A percentile compares a stretch with the other conserved stretches of the same genome.
phyloP scores from a whole-genome alignment of 2,888 invertebrate species.

The Willowsia nigromaculata region DNA sequence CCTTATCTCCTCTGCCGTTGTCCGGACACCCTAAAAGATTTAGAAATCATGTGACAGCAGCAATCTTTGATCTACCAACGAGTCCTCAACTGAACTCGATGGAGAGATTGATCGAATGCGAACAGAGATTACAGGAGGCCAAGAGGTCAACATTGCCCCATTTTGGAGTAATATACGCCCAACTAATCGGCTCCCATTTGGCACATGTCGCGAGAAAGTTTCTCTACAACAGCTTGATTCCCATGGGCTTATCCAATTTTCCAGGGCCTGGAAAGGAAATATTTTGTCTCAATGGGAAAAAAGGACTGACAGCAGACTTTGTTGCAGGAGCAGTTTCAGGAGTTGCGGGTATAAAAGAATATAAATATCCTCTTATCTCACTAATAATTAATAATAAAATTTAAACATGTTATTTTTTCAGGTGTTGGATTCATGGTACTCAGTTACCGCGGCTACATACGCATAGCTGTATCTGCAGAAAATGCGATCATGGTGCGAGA shows the following conservation, averaged over 20 bases:
- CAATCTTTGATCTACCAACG: constrained; percentile 33
- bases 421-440: not conserved
- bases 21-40: constrained; percentile 45
- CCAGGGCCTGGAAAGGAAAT: constrained; percentile 12
- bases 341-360: constrained; percentile 43
- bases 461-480: not conserved
- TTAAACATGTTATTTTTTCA: too few relatives aligned
- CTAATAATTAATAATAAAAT: too few relatives aligned
- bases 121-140: not conserved
- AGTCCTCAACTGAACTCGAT: not conserved
- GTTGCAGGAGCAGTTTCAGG: constrained; percentile 32
- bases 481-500: not conserved
- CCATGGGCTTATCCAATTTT: constrained; percentile 38
- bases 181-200: not conserved
- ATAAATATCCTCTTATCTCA: too few relatives aligned
- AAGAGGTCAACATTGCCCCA: constrained; percentile 10
- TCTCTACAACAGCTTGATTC: not conserved
- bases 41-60: constrained; percentile 41
- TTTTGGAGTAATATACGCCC: not conserved
- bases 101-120: constrained; percentile 30
- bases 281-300: constrained; percentile 5
- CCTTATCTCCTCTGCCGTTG: not conserved
- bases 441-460: not conserved
- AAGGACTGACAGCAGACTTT: not conserved
- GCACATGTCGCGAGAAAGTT: not conserved